A percentile compares a stretch with the other conserved stretches of the same genome.
phyloP scores from a whole-genome alignment of 2,113 vertebrate genomes.

The Cebus imitator region DNA sequence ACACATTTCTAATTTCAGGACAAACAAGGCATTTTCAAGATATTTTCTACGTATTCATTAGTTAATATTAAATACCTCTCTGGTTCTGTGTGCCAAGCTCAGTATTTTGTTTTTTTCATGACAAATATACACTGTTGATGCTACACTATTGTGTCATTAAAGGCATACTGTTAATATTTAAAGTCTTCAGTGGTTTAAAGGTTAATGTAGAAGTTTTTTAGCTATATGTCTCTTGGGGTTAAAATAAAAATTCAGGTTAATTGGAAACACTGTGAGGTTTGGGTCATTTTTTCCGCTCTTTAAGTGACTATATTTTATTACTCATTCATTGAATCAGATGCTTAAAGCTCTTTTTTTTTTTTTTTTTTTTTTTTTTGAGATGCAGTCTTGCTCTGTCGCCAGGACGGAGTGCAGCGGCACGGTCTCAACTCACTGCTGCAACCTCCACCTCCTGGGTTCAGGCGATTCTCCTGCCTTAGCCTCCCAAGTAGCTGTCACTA shows the following conservation, averaged over 20 bases:
- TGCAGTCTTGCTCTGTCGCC: too few species aligned
- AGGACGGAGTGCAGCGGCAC: too few species aligned
- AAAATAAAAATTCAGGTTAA: conserved; percentile 3
- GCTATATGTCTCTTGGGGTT: neutral
- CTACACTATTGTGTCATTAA: neutral
- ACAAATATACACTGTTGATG: neutral
- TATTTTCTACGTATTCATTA: neutral
- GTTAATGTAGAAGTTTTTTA: neutral
- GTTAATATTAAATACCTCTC: neutral
- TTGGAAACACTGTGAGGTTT: neutral
- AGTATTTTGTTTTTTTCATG: neutral
- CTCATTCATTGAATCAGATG: neutral
- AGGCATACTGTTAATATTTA: neutral
- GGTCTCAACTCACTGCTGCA: too few species aligned
- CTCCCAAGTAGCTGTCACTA: too few species aligned
- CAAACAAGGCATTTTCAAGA: neutral
- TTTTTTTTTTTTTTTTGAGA: too few species aligned
- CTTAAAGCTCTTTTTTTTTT: neutral
- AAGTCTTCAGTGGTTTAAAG: conserved; percentile 5
- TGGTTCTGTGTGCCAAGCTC: neutral
- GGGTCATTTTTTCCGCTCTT: neutral
- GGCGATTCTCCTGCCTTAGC: too few species aligned
- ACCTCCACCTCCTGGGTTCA: too few species aligned
- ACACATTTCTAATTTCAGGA: conserved; percentile 1
- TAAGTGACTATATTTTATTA: conserved; percentile 29